phyloP scores from a whole-genome alignment of 2,113 vertebrate genomes.

The Nerophis ophidion region DNA sequence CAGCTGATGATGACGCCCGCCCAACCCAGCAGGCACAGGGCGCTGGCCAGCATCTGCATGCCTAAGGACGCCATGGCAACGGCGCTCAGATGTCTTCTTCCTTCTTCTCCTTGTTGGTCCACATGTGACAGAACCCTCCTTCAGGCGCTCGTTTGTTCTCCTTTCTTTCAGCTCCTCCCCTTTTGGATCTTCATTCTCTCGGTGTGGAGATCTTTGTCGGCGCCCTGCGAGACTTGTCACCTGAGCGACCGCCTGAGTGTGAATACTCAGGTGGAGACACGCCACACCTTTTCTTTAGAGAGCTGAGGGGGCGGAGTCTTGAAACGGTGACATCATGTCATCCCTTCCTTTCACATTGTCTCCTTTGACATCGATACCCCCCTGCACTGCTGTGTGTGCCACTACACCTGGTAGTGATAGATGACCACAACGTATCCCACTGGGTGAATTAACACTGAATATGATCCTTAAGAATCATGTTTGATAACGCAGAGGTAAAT shows the following conservation, averaged over 20 bases:
- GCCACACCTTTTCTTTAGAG: constrained; percentile 43
- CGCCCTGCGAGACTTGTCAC: constrained; percentile 20
- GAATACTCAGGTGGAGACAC: constrained; percentile 29
- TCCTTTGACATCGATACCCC: background rate
- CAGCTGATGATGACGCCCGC: constrained; percentile 76
- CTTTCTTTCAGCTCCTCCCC: constrained; percentile 23
- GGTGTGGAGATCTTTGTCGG: background rate
- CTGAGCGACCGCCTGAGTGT: constrained; percentile 32
- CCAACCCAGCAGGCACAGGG: constrained; percentile 84
- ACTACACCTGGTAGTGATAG: no score
- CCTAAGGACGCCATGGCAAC: constrained; percentile 80
- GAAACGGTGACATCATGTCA: constrained; percentile 34
- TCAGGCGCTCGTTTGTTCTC: background rate
- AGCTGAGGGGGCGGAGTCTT: constrained; percentile 31
- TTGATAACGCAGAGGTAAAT: no score
- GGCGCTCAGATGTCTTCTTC: background rate
- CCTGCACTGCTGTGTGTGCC: no score
- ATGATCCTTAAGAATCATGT: no score
- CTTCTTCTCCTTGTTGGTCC: background rate
- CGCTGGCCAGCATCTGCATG: constrained; percentile 82
- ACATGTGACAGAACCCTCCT: background rate
- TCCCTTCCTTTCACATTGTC: constrained; percentile 13
- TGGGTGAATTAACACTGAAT: no score
- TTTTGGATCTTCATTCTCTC: background rate
- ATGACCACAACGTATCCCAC: no score